A percentile compares a stretch with the other conserved stretches of the same genome.
Evolutionary conservation across 2,797 vertebrate species (phyloP).

Genomic region (Acanthopagrus latus): DNA sequence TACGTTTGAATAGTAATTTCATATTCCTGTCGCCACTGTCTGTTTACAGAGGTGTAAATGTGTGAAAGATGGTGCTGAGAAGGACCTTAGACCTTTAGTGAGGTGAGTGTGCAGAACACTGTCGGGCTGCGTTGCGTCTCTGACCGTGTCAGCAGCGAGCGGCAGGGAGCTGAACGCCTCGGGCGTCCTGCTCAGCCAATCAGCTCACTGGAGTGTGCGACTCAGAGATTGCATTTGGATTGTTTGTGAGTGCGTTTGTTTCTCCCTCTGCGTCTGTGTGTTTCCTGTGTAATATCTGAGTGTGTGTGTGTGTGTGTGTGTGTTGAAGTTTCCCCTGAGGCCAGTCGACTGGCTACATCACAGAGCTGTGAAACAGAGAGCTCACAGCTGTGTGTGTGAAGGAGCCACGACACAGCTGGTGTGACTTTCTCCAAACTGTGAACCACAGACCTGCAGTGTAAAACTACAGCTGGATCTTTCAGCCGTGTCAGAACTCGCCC

Average conservation of each 20-base stretch:
- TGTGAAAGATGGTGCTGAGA: background rate
- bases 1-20: too few species aligned
- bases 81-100: background rate
- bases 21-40: background rate
- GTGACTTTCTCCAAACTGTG: constrained; percentile 45
- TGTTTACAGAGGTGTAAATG: background rate
- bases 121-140: background rate
- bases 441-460: constrained; percentile 4
- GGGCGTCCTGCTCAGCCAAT: constrained; percentile 37
- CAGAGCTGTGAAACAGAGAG: constrained; percentile 36
- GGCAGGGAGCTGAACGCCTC: constrained; percentile 10
- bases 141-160: constrained; percentile 29
- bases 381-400: constrained; percentile 32
- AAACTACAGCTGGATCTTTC: background rate
- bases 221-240: background rate
- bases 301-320: constrained; percentile 20
- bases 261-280: background rate
- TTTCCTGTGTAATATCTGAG: background rate
- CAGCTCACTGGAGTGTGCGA: constrained; percentile 35
- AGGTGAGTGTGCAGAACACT: background rate
- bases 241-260: background rate
- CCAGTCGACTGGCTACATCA: constrained; percentile 16
- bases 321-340: constrained; percentile 5
- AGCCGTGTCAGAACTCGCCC: too few species aligned
- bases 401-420: constrained; percentile 43